Conservation (phyloP, 1,140 invertebrate genomes). For the Psix sp. region DNA sequence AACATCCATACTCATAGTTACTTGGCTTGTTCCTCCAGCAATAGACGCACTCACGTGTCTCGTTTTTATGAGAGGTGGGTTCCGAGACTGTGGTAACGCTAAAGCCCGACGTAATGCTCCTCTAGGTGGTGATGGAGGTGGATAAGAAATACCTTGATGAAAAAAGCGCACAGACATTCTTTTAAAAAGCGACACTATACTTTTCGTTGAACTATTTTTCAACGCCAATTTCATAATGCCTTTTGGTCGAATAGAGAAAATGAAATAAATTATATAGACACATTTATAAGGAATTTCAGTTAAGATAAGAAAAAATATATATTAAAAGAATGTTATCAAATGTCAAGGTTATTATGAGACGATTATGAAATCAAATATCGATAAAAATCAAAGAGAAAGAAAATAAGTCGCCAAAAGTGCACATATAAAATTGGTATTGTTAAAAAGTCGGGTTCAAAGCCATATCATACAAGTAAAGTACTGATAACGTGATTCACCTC, state of each 20-base stretch:
- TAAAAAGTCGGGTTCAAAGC: no score
- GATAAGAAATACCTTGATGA: conserved; percentile 82
- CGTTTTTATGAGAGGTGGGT: conserved; percentile 85
- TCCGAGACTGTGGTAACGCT: conserved; percentile 83
- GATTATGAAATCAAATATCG: neutral
- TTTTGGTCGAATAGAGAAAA: conserved; percentile 4
- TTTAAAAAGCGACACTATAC: conserved; percentile 16
- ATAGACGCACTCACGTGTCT: conserved; percentile 76
- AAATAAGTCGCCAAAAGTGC: conserved; percentile 1
- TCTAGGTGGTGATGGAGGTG: conserved; percentile 85
- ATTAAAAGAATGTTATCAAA: no score
- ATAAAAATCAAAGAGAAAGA: neutral
- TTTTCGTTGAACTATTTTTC: conserved; percentile 6
- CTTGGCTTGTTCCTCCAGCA: conserved; percentile 63
- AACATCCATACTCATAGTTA: conserved; percentile 69
- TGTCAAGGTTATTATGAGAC: no score
- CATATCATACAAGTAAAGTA: conserved; percentile 46
- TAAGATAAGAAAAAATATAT: no score
- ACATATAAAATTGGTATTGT: conserved; percentile 32
- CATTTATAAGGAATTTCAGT: no score
- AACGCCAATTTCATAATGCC: conserved; percentile 41
- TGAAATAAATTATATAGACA: no score
- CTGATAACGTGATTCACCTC: conserved; percentile 67
- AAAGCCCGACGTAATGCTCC: conserved; percentile 82
- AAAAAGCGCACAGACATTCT: conserved; percentile 26